Evolutionary conservation across 2,888 invertebrate species (phyloP).

Genomic region (Pecten maximus): DNA sequence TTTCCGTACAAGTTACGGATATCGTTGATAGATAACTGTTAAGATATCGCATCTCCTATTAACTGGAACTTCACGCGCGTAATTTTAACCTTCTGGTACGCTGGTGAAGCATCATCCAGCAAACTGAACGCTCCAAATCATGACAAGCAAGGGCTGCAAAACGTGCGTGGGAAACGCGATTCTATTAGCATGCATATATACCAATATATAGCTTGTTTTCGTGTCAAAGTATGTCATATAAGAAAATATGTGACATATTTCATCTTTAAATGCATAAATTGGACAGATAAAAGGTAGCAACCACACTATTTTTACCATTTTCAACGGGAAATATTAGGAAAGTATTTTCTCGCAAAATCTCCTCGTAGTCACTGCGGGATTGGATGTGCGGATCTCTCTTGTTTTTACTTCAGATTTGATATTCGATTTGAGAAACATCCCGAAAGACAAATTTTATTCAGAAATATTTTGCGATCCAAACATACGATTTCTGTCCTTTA

Average conservation of each 20-base stretch:
- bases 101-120: slow-evolving; percentile 29
- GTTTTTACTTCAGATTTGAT: neutral
- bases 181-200: neutral
- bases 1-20: too few relatives aligned
- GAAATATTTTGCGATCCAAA: too few relatives aligned
- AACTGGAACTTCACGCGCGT: neutral
- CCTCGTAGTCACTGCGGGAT: neutral
- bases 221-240: neutral
- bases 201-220: neutral
- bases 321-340: neutral
- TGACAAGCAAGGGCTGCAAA: neutral
- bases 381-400: neutral
- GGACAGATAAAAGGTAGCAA: neutral
- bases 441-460: neutral
- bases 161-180: neutral
- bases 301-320: neutral
- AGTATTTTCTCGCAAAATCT: neutral
- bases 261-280: neutral
- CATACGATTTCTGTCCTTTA: too few relatives aligned
- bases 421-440: neutral
- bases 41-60: too few relatives aligned
- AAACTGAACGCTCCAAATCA: neutral
- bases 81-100: neutral
- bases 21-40: too few relatives aligned
- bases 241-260: neutral